Evolutionary conservation across 2,113 vertebrate genomes (phyloP), one percentile per base, ranked within the genome.

Genomic region (zebrafish (Danio rerio)): DNA sequence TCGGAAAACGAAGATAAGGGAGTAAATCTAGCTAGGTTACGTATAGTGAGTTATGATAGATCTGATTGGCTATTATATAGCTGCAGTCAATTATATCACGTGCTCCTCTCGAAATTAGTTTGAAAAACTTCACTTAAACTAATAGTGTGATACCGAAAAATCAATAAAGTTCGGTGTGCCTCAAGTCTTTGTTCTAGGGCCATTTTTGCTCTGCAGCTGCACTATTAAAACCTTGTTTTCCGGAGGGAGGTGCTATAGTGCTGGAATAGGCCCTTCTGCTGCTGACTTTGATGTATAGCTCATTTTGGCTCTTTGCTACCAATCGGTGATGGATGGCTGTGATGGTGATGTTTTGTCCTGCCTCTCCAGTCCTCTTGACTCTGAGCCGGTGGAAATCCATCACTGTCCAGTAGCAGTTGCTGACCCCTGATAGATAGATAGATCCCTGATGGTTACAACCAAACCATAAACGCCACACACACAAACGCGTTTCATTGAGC

Each of bases 321-420:
- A 50, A 83, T 83, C 87, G 82, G 88, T 95, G 95, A 95, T 94
- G 93, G 94, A 96, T 95, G 93, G 93, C 93, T 90, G 93, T 93
- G 78, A 87, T 93, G 52, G 93, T 93, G 90, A 94, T 91, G 91
- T 88, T 71, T 50, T 83, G 90, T 92, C 91, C 87, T 82, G 89
- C 90, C 9, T 71, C 65, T 89, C 50, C 89, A 88, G 53, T 88
- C 89, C 72, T 75, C 90, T 76, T 80, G 84, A 88, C 87, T 85
- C 78, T 82, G 86, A 90, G 62, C 84, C 70, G 68, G 88, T 42
- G 81, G 84, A 89, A 89, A 87, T 96, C 94, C 91, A 91, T 96
- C 93, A 94, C 81, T 87, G 91, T 91, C 94, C 93, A 94, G 89
- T 95, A 94, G 92, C 63, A 87, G 87, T 72, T 78, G 88, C 91